These are phyloP conservation scores for Pentalonia nigronervosa DNA, from an alignment of 1,140 invertebrate genomes.

Conservation along the genomic window DNA sequence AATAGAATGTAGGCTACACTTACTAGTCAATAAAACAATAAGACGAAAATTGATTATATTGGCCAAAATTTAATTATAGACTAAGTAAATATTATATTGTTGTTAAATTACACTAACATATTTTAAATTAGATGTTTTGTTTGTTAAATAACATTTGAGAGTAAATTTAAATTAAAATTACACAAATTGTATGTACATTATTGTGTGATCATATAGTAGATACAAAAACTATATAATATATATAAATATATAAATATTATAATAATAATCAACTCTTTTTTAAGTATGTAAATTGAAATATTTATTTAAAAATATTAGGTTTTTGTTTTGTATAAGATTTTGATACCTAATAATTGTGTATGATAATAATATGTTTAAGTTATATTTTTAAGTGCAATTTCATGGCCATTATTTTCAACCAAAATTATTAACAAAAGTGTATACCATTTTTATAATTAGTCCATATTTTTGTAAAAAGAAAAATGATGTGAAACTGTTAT, in stretches of 20 bases:
- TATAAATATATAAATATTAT: constrained; percentile 37
- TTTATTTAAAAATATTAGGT: constrained; percentile 39
- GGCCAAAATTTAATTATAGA: constrained; percentile 43
- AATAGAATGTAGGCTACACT: constrained; percentile 49
- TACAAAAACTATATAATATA: constrained; percentile 39
- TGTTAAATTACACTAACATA: constrained; percentile 52
- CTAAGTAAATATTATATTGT: constrained; percentile 53
- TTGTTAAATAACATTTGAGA: constrained; percentile 52
- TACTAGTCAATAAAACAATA: constrained; percentile 57
- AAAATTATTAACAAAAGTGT: constrained; percentile 27
- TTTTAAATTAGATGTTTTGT: constrained; percentile 52
- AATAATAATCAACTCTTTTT: constrained; percentile 30
- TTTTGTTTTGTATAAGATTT: constrained; percentile 51
- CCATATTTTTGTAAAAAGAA: constrained; percentile 50
- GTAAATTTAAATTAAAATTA: constrained; percentile 32
- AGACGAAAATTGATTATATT: constrained; percentile 52
- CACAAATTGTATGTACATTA: constrained; percentile 38
- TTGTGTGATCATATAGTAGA: constrained; percentile 40
- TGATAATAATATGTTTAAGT: constrained; percentile 49
- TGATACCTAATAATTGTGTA: constrained; percentile 53
- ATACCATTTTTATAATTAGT: constrained; percentile 41
- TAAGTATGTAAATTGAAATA: constrained; percentile 9
- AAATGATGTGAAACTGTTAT: background rate
- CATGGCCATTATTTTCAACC: constrained; percentile 51
- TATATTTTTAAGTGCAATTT: constrained; percentile 47